Evolutionary conservation across 2,797 vertebrate species (phyloP), one percentile per base, ranked within the genome.

Genomic region (Mus minutoides): DNA sequence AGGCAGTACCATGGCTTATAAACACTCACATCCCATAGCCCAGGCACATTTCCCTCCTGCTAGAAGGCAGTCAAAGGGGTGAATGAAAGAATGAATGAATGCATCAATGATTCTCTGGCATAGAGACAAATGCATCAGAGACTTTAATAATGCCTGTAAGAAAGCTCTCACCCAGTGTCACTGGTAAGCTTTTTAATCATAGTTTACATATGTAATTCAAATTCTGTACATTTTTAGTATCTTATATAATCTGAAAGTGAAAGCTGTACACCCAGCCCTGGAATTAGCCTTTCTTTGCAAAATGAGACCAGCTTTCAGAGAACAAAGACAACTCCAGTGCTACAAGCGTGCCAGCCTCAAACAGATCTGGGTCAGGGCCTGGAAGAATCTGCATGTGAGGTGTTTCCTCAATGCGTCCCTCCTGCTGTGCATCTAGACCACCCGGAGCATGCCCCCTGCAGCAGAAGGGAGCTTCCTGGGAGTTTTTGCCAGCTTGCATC

Each of bases 281-380:
- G 5, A 80, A 34, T 46, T 49, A 96, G 22, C 24, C 49, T 97
- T 87, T 83, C 86, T 88, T 86, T n/a, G 54, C 9, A 94, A 91
- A 94, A 13, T 34, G 37, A 90, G 92, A 96, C 94, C 6, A 77
- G 76, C 82, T 40, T 56, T 82, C 34, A 10, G 69, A 46, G 69
- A 95, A n/a, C 62, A 80, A 49, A 49, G 29, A 40, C 9, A 40
- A 77, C 37, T 34, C 54, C 2, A 0, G 9, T 4, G 13, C 0
- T 16, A 0, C 3, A 0, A 0, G 0, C 90, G 2, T 62, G 3
- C 14, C 43, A 88, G 21, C 7, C 69, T 69, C 40, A 77, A 11
- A 5, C 6, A 80, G 89, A 71, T n/a, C 43, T 84, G 76, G 67
- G 34, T 77, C 87, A 67, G 62, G 10, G 26, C 86, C 82, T 83